These are phyloP conservation scores for Mesitornis unicolor DNA, from an alignment of 2,113 vertebrate species.

Conservation along the genomic window DNA sequence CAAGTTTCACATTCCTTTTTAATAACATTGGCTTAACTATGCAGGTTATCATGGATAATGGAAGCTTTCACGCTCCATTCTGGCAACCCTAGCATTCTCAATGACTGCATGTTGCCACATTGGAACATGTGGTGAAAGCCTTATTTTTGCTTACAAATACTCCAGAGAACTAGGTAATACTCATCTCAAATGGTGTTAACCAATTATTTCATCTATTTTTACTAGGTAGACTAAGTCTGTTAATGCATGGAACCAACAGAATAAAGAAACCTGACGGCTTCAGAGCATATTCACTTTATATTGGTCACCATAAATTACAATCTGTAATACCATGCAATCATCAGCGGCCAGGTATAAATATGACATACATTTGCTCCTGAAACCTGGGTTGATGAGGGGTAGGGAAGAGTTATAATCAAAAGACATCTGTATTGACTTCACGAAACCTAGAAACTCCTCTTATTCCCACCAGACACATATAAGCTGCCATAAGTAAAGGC, in stretches of 20 bases:
- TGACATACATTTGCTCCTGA: not conserved
- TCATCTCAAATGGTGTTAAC: not conserved
- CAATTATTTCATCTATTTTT: not conserved
- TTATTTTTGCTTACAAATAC: not conserved
- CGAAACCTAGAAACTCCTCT: not conserved
- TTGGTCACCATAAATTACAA: not conserved
- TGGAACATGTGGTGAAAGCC: not conserved
- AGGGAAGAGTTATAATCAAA: not conserved
- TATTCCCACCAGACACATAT: not conserved
- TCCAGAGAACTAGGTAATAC: not conserved
- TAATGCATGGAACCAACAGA: not conserved
- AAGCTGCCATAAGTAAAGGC: not conserved
- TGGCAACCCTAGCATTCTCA: not conserved
- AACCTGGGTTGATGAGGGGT: accelerated
- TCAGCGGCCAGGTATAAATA: not conserved
- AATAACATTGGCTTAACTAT: not conserved
- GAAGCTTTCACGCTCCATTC: not conserved
- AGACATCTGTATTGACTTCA: not conserved
- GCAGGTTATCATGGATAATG: not conserved
- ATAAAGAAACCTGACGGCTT: not conserved
- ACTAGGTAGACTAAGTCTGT: not conserved
- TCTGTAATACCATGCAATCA: not conserved
- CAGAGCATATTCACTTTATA: not conserved
- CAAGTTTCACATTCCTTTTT: not conserved
- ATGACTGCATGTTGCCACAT: accelerated